phyloP scores from a whole-genome alignment of 2,797 vertebrate species.

The Psittacula echo region DNA sequence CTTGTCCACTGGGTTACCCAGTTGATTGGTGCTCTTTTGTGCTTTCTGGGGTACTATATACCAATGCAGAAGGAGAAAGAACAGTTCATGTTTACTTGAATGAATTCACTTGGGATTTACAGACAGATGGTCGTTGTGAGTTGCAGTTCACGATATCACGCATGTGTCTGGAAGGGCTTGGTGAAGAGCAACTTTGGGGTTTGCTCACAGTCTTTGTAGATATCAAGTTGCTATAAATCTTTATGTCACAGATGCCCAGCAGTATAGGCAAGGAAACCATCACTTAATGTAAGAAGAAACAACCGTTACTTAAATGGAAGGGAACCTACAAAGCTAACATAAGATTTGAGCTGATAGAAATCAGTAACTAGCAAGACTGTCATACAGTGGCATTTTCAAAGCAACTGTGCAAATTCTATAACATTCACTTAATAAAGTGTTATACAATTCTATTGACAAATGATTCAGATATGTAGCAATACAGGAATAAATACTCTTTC shows the following conservation, averaged over 20 bases:
- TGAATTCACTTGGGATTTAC: neutral
- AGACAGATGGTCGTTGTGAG: neutral
- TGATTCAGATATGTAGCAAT: neutral
- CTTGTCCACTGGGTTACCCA: neutral
- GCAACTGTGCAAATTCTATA: neutral
- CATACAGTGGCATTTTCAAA: neutral
- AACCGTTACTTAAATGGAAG: neutral
- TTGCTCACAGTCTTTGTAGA: neutral
- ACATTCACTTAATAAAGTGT: neutral
- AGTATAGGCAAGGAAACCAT: neutral
- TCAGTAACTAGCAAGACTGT: neutral
- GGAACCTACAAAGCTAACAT: neutral
- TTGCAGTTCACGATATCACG: neutral
- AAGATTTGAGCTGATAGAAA: neutral
- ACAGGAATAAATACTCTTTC: neutral
- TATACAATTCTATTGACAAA: neutral
- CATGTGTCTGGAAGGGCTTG: neutral
- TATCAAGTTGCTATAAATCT: neutral
- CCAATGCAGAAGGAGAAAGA: neutral
- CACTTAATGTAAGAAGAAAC: neutral
- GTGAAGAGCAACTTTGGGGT: neutral
- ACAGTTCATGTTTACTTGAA: neutral
- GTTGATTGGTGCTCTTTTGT: neutral
- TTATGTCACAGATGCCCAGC: neutral
- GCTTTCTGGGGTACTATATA: neutral